Conservation (phyloP, 2,113 vertebrate genomes). For the Puntigrus tetrazona region DNA sequence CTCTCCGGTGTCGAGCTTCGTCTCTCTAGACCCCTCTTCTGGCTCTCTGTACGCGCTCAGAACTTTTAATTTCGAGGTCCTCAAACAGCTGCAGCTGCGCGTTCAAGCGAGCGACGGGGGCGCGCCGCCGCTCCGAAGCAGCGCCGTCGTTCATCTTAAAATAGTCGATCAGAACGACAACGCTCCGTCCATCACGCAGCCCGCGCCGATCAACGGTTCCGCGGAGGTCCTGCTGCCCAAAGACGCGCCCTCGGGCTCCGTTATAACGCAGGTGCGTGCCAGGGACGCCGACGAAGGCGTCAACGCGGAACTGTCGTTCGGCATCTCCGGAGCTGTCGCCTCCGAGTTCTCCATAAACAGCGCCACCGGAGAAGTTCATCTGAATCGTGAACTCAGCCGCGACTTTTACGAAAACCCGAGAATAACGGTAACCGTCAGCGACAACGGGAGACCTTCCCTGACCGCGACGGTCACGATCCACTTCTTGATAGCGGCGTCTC, state of each 20-base stretch:
- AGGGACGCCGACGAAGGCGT: slow-evolving; percentile 88
- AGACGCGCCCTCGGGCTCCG: slow-evolving; percentile 80
- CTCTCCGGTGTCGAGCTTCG: slow-evolving; percentile 86
- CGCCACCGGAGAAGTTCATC: slow-evolving; percentile 86
- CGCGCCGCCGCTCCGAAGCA: slow-evolving; percentile 85
- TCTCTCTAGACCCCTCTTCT: slow-evolving; percentile 88
- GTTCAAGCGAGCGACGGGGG: slow-evolving; percentile 89
- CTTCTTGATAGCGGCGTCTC: slow-evolving; percentile 82
- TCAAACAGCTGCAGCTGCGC: slow-evolving; percentile 87
- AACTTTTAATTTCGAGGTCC: slow-evolving; percentile 91
- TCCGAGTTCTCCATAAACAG: slow-evolving; percentile 84
- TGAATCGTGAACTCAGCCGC: slow-evolving; percentile 84
- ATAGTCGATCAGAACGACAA: slow-evolving; percentile 95
- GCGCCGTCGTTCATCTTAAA: slow-evolving; percentile 81
- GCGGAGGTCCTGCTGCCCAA: slow-evolving; percentile 83
- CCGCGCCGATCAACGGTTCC: slow-evolving; percentile 82
- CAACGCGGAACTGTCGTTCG: slow-evolving; percentile 85
- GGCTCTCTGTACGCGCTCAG: slow-evolving; percentile 92
- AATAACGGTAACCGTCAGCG: slow-evolving; percentile 83
- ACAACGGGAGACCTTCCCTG: slow-evolving; percentile 86
- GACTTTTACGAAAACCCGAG: slow-evolving; percentile 83
- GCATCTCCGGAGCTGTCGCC: slow-evolving; percentile 74
- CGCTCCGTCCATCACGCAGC: slow-evolving; percentile 83
- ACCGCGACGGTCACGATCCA: slow-evolving; percentile 82
- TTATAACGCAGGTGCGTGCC: slow-evolving; percentile 86